Percentiles rank a stretch among this genome's conserved stretches.
Conservation (phyloP, 2,888 invertebrate genomes). For the Podotricha telesiphe region DNA sequence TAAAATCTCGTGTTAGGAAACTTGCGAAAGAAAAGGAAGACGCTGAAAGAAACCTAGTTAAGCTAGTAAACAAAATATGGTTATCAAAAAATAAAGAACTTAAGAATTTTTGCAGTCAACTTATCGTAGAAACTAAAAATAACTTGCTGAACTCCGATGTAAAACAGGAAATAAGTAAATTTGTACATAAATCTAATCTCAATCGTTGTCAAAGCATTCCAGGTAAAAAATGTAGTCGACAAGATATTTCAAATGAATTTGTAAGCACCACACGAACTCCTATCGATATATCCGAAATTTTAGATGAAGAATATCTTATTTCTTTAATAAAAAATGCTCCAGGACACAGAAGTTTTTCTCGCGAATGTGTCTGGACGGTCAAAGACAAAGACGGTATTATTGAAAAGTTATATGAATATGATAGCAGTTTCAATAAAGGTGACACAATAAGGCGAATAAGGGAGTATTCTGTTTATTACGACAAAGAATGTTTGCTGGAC, state of each 20-base stretch:
- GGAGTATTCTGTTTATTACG: slow-evolving; percentile 73
- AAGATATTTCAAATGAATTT: not conserved
- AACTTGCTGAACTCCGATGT: slow-evolving; percentile 63
- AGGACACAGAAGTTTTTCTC: slow-evolving; percentile 66
- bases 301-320: slow-evolving; percentile 49
- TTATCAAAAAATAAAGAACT: slow-evolving; percentile 64
- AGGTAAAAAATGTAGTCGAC: not conserved
- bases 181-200: slow-evolving; percentile 51
- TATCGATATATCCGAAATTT: slow-evolving; percentile 48
- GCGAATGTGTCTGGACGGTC: slow-evolving; percentile 72
- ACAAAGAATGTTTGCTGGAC: slow-evolving; percentile 71
- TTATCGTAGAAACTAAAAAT: slow-evolving; percentile 64
- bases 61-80: slow-evolving; percentile 64
- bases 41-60: slow-evolving; percentile 61
- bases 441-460: slow-evolving; percentile 68
- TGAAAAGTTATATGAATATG: slow-evolving; percentile 72
- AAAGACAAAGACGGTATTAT: slow-evolving; percentile 75
- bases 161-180: slow-evolving; percentile 61
- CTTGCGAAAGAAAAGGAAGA: slow-evolving; percentile 62
- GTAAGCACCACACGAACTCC: not conserved
- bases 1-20: slow-evolving; percentile 63
- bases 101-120: slow-evolving; percentile 64
- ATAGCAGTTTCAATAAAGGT: slow-evolving; percentile 61
- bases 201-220: not conserved
- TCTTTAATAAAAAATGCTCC: slow-evolving; percentile 56